phyloP scores from a whole-genome alignment of 1,140 invertebrate species.

The Mya arenaria region DNA sequence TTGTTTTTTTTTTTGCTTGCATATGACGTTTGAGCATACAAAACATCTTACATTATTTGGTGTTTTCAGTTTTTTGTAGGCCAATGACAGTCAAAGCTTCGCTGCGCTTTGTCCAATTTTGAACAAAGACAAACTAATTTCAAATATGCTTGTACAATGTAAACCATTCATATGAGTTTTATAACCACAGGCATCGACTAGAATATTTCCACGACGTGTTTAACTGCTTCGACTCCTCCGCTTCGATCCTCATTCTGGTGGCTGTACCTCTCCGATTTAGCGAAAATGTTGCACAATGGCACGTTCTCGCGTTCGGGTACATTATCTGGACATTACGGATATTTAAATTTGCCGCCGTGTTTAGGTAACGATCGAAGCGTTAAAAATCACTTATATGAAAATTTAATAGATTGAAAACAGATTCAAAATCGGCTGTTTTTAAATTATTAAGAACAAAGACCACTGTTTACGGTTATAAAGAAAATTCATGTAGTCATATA shows the following conservation, averaged over 20 bases:
- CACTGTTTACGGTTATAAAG: not conserved
- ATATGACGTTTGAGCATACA: too few species aligned
- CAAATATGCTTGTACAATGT: not conserved
- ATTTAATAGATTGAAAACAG: too few species aligned
- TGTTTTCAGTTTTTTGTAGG: not conserved
- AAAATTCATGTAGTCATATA: not conserved
- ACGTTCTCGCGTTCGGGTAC: constrained; percentile 66
- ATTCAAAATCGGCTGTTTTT: not conserved
- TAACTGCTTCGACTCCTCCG: constrained; percentile 67
- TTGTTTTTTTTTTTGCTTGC: too few species aligned
- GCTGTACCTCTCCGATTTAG: constrained; percentile 63
- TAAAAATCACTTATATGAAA: too few species aligned
- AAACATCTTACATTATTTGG: too few species aligned
- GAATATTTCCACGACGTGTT: constrained; percentile 69
- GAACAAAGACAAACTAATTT: not conserved
- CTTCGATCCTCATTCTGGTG: constrained; percentile 59
- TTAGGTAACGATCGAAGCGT: constrained; percentile 53
- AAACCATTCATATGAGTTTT: not conserved
- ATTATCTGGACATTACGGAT: constrained; percentile 69
- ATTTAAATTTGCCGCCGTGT: constrained; percentile 71
- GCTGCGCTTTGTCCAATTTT: too few species aligned
- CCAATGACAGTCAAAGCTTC: not conserved
- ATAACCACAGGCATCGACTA: constrained; percentile 68
- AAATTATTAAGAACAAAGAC: not conserved
- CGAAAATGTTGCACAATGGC: constrained; percentile 62